Conservation (phyloP, 2,113 vertebrate species). For the Tachuris rubrigastra region DNA sequence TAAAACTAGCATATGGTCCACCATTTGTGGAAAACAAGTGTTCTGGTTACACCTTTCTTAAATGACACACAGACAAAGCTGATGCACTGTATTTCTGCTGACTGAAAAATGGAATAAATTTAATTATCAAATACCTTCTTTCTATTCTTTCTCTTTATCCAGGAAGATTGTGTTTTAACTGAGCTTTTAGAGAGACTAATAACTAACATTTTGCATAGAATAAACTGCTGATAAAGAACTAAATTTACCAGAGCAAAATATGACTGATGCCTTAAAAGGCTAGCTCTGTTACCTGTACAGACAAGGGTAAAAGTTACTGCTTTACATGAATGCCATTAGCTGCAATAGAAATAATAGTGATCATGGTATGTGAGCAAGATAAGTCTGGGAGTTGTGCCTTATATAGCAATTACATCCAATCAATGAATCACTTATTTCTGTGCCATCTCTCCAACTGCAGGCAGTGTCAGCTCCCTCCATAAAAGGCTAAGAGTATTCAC, state of each 20-base stretch:
- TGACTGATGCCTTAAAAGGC: background rate
- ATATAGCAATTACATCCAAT: conserved; percentile 26
- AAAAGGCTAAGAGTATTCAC: background rate
- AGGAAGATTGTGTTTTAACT: background rate
- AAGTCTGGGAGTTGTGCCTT: background rate
- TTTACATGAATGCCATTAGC: background rate
- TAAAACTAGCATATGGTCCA: background rate
- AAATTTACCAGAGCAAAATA: background rate
- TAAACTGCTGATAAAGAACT: background rate
- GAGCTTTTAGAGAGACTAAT: background rate
- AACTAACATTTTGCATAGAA: background rate
- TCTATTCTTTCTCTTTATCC: background rate
- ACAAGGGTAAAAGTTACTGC: background rate
- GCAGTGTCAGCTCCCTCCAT: background rate
- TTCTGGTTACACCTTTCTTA: background rate
- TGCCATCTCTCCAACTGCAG: conserved; percentile 17
- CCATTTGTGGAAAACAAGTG: background rate
- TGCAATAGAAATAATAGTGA: background rate
- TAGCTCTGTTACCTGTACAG: background rate
- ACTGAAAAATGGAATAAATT: background rate
- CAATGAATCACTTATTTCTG: conserved; percentile 38
- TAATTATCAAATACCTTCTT: background rate
- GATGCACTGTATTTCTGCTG: background rate
- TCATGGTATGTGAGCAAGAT: background rate
- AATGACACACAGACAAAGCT: background rate